These are phyloP conservation scores for Pithys albifrons DNA, from an alignment of 2,113 vertebrate genomes.

Conservation along the genomic window DNA sequence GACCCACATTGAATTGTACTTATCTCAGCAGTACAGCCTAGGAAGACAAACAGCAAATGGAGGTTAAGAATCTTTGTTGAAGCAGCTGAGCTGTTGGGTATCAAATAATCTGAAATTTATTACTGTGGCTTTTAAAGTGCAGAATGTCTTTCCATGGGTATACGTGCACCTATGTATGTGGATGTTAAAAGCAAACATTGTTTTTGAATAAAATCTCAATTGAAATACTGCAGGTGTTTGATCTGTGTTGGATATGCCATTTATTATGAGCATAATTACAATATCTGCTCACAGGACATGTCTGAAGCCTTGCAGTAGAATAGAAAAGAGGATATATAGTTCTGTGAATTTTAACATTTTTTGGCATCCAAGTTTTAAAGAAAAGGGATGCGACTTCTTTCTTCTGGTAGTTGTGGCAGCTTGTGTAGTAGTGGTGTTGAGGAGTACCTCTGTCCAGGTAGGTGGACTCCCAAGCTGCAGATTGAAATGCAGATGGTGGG, in stretches of 20 bases:
- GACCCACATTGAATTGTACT: not conserved
- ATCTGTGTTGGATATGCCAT: not conserved
- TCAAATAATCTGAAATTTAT: not conserved
- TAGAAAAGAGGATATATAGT: not conserved
- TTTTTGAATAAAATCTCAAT: not conserved
- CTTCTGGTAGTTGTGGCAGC: not conserved
- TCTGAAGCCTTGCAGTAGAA: not conserved
- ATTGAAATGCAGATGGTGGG: not conserved
- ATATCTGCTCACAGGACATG: fast-evolving
- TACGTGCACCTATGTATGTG: not conserved
- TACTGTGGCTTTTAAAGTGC: not conserved
- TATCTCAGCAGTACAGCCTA: not conserved
- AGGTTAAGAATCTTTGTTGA: not conserved
- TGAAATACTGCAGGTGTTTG: not conserved
- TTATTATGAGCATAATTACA: not conserved
- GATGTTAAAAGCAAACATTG: not conserved
- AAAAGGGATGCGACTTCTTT: not conserved
- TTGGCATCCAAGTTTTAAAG: not conserved
- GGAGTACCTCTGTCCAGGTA: not conserved
- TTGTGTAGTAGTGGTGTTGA: not conserved
- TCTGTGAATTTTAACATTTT: not conserved
- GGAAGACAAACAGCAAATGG: not conserved
- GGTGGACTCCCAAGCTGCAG: not conserved
- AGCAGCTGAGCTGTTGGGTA: not conserved
- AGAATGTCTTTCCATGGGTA: not conserved